These are phyloP conservation scores for Acipenser oxyrinchus DNA, from an alignment of 2,797 vertebrate species.

Conservation along the genomic window DNA sequence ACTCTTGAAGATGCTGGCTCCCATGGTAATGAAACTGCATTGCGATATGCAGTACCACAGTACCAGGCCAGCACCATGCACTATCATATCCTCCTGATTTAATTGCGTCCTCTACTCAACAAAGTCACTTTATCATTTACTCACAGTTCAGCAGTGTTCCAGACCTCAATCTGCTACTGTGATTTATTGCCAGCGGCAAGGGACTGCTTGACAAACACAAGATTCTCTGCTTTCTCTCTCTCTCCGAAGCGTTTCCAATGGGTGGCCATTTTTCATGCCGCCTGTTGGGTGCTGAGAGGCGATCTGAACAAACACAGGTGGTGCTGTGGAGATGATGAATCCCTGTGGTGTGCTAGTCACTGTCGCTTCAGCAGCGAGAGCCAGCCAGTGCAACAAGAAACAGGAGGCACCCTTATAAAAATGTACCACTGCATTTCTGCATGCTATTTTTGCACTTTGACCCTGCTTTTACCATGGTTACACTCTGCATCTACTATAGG, in stretches of 20 bases:
- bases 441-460: too few relatives aligned
- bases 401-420: too few relatives aligned
- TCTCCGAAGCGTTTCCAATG: neutral
- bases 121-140: neutral
- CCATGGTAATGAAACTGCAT: too few relatives aligned
- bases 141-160: neutral
- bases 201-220: slow-evolving; percentile 10
- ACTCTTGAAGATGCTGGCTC: too few relatives aligned
- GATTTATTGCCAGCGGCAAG: slow-evolving; percentile 6
- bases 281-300: neutral
- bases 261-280: neutral
- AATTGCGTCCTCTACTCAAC: slow-evolving; percentile 6
- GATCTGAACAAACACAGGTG: neutral
- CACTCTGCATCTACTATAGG: too few relatives aligned
- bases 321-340: neutral
- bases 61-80: neutral
- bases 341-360: neutral
- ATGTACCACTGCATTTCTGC: too few relatives aligned
- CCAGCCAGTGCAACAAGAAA: too few relatives aligned
- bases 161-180: neutral
- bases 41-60: neutral
- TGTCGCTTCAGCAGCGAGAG: neutral
- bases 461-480: too few relatives aligned
- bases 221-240: neutral
- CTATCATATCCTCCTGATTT: neutral